Percentiles rank a stretch among this genome's conserved stretches.
These are phyloP conservation scores for Aphaenogaster floridana DNA, from an alignment of 1,140 invertebrate species.

Conservation along the genomic window DNA sequence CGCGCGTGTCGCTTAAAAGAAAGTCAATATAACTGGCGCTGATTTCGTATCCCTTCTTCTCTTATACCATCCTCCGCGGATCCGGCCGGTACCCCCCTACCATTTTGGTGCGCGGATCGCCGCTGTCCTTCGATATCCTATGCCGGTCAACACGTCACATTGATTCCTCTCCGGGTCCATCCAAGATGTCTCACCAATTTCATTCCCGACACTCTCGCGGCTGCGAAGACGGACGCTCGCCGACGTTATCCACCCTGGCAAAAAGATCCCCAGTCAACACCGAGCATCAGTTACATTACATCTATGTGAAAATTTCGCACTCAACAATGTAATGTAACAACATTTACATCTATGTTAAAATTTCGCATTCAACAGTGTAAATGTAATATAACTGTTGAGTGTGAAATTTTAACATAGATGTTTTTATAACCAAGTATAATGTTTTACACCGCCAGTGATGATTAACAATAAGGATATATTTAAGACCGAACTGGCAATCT, in stretches of 20 bases:
- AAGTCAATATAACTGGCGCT: constrained; percentile 76
- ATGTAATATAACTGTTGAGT: no score
- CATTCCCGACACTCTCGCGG: constrained; percentile 16
- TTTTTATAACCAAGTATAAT: no score
- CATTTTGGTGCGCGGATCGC: constrained; percentile 49
- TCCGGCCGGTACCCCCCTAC: constrained; percentile 70
- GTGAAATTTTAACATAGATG: no score
- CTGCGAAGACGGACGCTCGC: not conserved
- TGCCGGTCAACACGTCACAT: constrained; percentile 57
- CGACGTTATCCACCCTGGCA: not conserved
- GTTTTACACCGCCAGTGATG: no score
- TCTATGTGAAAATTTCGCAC: no score
- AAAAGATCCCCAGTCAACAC: no score
- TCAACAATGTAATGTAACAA: no score
- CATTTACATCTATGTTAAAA: no score
- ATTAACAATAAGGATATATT: no score
- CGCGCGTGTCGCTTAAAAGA: constrained; percentile 73
- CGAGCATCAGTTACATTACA: no score
- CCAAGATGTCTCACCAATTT: constrained; percentile 40
- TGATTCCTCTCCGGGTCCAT: constrained; percentile 36
- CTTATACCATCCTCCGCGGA: constrained; percentile 75
- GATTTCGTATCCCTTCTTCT: constrained; percentile 77
- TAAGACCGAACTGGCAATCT: no score
- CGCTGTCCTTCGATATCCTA: constrained; percentile 63
- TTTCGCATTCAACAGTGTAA: no score